A percentile compares a stretch with the other conserved stretches of the same genome.
Evolutionary conservation across 2,113 vertebrate species (phyloP).

Genomic region (Varanus salvator): DNA sequence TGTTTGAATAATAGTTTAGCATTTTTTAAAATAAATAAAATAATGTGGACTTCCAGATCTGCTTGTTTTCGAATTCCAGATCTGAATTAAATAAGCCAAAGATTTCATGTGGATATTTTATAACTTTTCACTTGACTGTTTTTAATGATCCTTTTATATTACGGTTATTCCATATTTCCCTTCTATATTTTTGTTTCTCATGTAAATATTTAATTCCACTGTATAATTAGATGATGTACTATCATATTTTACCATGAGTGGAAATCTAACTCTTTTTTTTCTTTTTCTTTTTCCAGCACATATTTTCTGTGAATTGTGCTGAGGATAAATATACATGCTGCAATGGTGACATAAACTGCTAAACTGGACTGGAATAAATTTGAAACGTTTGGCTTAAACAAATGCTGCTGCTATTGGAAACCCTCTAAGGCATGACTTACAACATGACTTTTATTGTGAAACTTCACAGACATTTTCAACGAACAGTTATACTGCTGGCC

Average conservation of each 20-base stretch:
- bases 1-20: not conserved
- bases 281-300: slow-evolving; percentile 72
- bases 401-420: slow-evolving; percentile 63
- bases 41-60: not conserved
- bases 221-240: not conserved
- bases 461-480: slow-evolving; percentile 84
- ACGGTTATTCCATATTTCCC: not conserved
- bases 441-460: slow-evolving; percentile 83
- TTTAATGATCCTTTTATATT: not conserved
- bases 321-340: slow-evolving; percentile 72
- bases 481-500: slow-evolving; percentile 82
- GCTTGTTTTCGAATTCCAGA: not conserved
- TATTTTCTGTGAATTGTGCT: slow-evolving; percentile 65
- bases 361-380: slow-evolving; percentile 68
- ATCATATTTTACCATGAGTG: slow-evolving; percentile 22
- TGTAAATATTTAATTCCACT: not conserved
- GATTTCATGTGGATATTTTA: not conserved
- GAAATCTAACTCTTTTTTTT: slow-evolving; percentile 50
- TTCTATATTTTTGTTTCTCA: not conserved
- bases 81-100: not conserved
- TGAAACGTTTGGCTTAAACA: slow-evolving; percentile 57
- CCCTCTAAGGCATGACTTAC: slow-evolving; percentile 55
- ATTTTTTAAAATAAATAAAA: not conserved
- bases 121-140: not conserved
- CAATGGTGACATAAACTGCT: slow-evolving; percentile 83